These are phyloP conservation scores for Teinopalpus imperialis DNA, from an alignment of 2,888 invertebrate genomes.

Conservation along the genomic window DNA sequence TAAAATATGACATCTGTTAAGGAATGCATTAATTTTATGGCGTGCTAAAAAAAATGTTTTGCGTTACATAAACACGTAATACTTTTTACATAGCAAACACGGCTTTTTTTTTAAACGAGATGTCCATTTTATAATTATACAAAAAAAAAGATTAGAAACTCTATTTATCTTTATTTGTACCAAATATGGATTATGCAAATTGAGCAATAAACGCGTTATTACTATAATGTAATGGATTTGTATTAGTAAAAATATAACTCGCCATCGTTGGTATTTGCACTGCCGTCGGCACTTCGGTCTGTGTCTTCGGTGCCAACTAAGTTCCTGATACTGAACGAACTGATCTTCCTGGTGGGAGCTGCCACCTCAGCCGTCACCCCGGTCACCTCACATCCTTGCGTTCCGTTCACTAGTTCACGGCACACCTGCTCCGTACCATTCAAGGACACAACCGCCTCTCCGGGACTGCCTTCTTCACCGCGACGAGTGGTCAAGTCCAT, in stretches of 20 bases:
- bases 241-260: constrained; percentile 39
- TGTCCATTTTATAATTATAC: not conserved
- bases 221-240: too few relatives aligned
- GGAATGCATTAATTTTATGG: too few relatives aligned
- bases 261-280: constrained; percentile 56
- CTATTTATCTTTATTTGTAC: not conserved
- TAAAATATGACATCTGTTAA: too few relatives aligned
- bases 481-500: constrained; percentile 78
- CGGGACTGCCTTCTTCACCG: constrained; percentile 51
- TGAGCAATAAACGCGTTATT: too few relatives aligned
- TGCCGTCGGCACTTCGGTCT: constrained; percentile 58
- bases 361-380: constrained; percentile 50
- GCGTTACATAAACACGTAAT: too few relatives aligned
- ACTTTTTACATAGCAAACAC: too few relatives aligned
- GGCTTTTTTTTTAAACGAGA: too few relatives aligned
- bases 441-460: constrained; percentile 38
- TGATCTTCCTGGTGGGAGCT: constrained; percentile 59
- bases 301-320: constrained; percentile 65
- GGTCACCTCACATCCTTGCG: constrained; percentile 58
- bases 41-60: too few relatives aligned
- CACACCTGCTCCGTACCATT: constrained; percentile 58
- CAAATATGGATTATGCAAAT: too few relatives aligned
- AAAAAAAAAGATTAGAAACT: not conserved
- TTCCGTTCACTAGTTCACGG: constrained; percentile 56
- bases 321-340: constrained; percentile 69